A percentile compares a stretch with the other conserved stretches of the same genome.
These are phyloP conservation scores for Nymphalis urticae DNA, from an alignment of 2,888 invertebrate species.

Conservation along the genomic window DNA sequence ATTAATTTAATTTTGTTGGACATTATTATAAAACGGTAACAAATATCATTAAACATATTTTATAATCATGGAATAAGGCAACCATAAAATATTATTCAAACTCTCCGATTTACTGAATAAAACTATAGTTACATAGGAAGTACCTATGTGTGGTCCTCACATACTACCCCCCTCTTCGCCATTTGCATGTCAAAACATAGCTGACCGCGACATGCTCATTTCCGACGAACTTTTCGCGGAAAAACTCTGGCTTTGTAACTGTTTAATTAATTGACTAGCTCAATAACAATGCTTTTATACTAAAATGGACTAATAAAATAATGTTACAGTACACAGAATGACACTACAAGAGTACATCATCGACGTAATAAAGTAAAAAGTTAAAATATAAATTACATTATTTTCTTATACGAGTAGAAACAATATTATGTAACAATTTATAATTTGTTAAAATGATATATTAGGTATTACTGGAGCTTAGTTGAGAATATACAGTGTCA, in stretches of 20 bases:
- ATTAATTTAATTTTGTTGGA: too few relatives aligned
- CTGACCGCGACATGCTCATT: slow-evolving; percentile 66
- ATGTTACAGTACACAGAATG: neutral
- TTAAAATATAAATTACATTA: too few relatives aligned
- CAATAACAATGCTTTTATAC: slow-evolving; percentile 28
- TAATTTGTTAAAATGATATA: slow-evolving; percentile 1
- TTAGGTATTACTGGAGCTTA: slow-evolving; percentile 16
- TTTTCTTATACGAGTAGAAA: too few relatives aligned
- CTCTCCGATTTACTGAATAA: too few relatives aligned
- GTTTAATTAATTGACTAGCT: slow-evolving; percentile 44
- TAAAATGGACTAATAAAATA: slow-evolving; percentile 20
- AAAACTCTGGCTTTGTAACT: slow-evolving; percentile 44
- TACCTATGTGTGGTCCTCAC: neutral
- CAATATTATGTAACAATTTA: neutral
- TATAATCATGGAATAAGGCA: too few relatives aligned
- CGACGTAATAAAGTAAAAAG: too few relatives aligned
- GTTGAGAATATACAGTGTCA: slow-evolving; percentile 17
- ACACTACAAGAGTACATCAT: too few relatives aligned
- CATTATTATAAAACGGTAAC: too few relatives aligned
- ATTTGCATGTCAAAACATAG: slow-evolving; percentile 69
- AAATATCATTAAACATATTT: too few relatives aligned
- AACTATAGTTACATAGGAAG: too few relatives aligned
- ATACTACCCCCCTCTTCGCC: slow-evolving; percentile 44
- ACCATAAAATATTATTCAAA: too few relatives aligned
- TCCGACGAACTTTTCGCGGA: slow-evolving; percentile 57